Evolutionary conservation across 2,113 vertebrate species (phyloP).

Genomic region (Colossoma macropomum): DNA sequence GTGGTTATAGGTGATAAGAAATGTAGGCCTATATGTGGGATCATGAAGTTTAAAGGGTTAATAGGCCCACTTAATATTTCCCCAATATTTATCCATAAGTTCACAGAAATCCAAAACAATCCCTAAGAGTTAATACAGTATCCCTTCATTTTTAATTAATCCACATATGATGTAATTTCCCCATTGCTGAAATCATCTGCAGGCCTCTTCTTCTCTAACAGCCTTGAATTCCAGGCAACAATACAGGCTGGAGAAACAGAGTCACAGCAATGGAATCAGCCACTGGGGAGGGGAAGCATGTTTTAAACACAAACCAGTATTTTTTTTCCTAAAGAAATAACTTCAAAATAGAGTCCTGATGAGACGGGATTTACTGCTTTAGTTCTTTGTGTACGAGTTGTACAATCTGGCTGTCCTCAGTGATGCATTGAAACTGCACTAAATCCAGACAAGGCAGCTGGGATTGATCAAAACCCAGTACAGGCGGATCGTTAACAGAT

Average conservation of each 20-base stretch:
- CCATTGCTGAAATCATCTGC: background rate
- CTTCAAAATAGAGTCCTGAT: background rate
- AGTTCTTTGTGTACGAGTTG: background rate
- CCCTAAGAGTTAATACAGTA: background rate
- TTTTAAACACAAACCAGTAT: background rate
- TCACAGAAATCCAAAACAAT: background rate
- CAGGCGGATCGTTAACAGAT: background rate
- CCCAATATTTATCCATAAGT: no score
- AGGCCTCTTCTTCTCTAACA: background rate
- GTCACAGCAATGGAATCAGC: background rate
- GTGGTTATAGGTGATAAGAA: no score
- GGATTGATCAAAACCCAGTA: background rate
- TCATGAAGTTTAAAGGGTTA: no score
- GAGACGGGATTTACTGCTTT: background rate
- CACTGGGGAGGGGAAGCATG: background rate
- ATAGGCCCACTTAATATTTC: no score
- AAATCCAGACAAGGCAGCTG: background rate
- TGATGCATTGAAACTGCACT: background rate
- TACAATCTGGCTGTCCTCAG: background rate
- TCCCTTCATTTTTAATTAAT: background rate
- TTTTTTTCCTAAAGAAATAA: background rate
- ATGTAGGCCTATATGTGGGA: no score
- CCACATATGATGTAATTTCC: background rate
- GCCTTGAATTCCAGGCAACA: background rate
- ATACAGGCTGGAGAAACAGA: no score